A percentile compares a stretch with the other conserved stretches of the same genome.
These are phyloP conservation scores for roundworm (Caenorhabditis elegans) DNA, from an alignment of 1,140 invertebrate species.

Conservation along the genomic window WBcel235 BX284604.4:700001-700500, in stretches of 20 bases:
- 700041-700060: slow-evolving; percentile 24
- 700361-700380: background rate
- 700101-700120: slow-evolving; percentile 7
- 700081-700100: slow-evolving; percentile 5
- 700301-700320: background rate
- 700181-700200: background rate
- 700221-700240: slow-evolving; percentile 31
- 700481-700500: too few species aligned
- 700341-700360: background rate
- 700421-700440: too few species aligned
- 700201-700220: slow-evolving; percentile 7
- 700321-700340: background rate
- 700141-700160: slow-evolving; percentile 35
- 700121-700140: background rate
- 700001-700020: background rate
- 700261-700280: background rate
- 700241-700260: slow-evolving; percentile 11
- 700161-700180: slow-evolving; percentile 33
- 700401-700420: too few species aligned
- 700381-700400: background rate
- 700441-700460: too few species aligned
- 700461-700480: too few species aligned
- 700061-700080: background rate
- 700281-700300: background rate
- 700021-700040: background rate